A percentile compares a stretch with the other conserved stretches of the same genome.
These are phyloP conservation scores for Zonitis immaculata DNA, from an alignment of 2,888 invertebrate genomes.

Conservation along the genomic window DNA sequence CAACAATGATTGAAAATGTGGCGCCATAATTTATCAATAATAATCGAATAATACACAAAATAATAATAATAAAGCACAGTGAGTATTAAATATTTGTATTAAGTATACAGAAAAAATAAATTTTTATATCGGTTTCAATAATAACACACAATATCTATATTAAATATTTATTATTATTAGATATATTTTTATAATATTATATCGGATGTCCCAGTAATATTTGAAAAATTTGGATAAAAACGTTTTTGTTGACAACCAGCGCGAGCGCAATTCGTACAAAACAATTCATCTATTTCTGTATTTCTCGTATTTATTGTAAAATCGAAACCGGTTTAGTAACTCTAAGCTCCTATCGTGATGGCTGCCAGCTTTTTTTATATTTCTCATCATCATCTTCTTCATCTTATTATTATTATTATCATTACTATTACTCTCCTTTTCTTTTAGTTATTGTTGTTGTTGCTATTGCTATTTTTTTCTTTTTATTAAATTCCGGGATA, in stretches of 20 bases:
- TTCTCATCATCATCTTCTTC: slow-evolving; percentile 4
- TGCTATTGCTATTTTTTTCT: too few relatives aligned
- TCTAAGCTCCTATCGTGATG: slow-evolving; percentile 17
- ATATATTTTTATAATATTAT: too few relatives aligned
- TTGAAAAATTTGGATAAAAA: not conserved
- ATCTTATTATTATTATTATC: not conserved
- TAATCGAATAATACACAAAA: not conserved
- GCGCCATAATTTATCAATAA: not conserved
- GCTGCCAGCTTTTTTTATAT: slow-evolving; percentile 16
- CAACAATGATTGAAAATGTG: not conserved
- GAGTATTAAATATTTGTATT: too few relatives aligned
- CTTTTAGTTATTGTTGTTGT: too few relatives aligned
- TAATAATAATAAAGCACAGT: too few relatives aligned
- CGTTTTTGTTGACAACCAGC: not conserved
- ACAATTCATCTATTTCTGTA: slow-evolving; percentile 10
- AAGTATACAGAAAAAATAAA: too few relatives aligned
- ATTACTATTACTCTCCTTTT: not conserved
- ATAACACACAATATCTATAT: too few relatives aligned
- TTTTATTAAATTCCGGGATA: not conserved
- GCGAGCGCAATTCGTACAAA: not conserved
- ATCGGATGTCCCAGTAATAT: not conserved
- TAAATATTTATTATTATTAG: too few relatives aligned
- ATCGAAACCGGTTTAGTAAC: slow-evolving; percentile 19
- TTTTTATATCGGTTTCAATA: too few relatives aligned
- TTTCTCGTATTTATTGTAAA: slow-evolving; percentile 14